phyloP scores from a whole-genome alignment of 2,113 vertebrate genomes.

The Xyrauchen texanus region DNA sequence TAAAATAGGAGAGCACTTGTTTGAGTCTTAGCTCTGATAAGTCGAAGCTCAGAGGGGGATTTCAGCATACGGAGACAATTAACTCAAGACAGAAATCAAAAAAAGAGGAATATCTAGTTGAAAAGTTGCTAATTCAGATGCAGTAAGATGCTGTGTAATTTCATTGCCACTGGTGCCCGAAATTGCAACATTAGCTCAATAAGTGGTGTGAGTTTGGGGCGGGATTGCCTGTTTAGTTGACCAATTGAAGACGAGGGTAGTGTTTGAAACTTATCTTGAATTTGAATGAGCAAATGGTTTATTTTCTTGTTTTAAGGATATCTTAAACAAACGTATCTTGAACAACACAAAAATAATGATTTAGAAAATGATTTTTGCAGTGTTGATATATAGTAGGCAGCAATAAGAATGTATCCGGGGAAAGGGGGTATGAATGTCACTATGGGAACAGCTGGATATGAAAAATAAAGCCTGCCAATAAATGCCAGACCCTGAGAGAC shows the following conservation, averaged over 20 bases:
- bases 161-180: not conserved
- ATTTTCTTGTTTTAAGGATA: no score
- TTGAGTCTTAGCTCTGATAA: conserved; percentile 41
- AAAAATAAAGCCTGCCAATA: conserved; percentile 44
- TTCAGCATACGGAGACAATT: conserved; percentile 40
- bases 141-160: not conserved
- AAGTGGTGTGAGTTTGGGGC: no score
- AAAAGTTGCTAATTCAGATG: not conserved
- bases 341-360: no score
- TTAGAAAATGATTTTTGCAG: no score
- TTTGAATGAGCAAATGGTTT: no score
- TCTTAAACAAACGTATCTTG: no score
- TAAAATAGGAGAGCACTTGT: conserved; percentile 59
- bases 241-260: no score
- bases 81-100: conserved; percentile 12
- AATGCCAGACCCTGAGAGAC: conserved; percentile 49
- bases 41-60: conserved; percentile 18
- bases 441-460: conserved; percentile 13
- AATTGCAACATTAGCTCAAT: no score
- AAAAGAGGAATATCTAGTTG: conserved; percentile 2
- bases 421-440: not conserved
- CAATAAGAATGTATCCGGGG: not conserved
- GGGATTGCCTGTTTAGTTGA: no score
- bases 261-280: no score
- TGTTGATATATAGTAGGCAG: not conserved